Evolutionary conservation across 2,113 vertebrate species (phyloP).

Genomic region (Rhodinocichla rosea): DNA sequence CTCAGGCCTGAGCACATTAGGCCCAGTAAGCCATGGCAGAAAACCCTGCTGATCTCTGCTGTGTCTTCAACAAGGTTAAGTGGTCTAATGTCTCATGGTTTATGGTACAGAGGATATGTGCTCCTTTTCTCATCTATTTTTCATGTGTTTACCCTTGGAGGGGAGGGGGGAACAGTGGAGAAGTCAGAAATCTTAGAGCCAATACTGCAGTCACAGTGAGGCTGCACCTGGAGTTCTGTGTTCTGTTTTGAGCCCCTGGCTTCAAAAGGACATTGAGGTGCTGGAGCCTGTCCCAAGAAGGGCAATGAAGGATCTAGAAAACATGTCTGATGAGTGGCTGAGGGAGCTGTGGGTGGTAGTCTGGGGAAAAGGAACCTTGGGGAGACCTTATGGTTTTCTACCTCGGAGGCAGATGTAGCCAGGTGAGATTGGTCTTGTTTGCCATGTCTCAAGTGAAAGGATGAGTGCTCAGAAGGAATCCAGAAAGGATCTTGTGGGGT

Average conservation of each 20-base stretch:
- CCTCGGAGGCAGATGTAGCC: background rate
- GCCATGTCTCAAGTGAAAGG: background rate
- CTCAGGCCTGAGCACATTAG: background rate
- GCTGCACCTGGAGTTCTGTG: accelerated
- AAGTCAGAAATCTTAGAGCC: background rate
- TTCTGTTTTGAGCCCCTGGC: accelerated
- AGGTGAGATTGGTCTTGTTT: background rate
- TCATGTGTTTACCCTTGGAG: background rate
- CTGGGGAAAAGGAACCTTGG: background rate
- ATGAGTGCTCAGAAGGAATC: background rate
- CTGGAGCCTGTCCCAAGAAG: background rate
- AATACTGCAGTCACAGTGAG: background rate
- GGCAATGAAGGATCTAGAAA: background rate
- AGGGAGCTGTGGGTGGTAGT: background rate
- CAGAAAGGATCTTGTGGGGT: background rate
- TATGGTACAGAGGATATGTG: background rate
- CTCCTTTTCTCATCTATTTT: background rate
- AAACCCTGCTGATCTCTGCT: background rate
- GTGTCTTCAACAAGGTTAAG: background rate
- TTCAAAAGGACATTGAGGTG: background rate
- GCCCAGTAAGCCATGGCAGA: accelerated
- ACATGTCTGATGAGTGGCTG: background rate
- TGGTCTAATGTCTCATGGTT: background rate
- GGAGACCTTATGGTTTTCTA: background rate
- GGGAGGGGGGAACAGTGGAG: background rate